These are phyloP conservation scores for Sphenodon punctatus DNA, from an alignment of 2,797 vertebrate species.

Conservation along the genomic window DNA sequence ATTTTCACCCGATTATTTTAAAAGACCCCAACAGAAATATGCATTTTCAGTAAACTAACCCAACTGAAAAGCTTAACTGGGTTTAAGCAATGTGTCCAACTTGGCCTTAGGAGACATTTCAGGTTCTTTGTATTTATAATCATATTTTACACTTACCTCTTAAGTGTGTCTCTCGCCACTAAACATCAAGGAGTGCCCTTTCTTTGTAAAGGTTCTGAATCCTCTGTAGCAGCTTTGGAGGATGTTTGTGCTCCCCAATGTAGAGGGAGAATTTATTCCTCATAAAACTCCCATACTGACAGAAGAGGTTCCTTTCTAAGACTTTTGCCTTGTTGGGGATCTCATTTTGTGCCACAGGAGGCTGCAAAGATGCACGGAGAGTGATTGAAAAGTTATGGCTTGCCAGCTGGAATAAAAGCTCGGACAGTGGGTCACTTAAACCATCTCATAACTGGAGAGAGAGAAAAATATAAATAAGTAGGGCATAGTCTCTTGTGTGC, in stretches of 20 bases:
- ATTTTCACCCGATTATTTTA: too few species aligned
- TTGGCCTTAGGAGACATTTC: too few species aligned
- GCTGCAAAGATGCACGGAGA: background rate
- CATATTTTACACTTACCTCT: background rate
- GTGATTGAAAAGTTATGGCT: background rate
- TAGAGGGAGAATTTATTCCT: background rate
- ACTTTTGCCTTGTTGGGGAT: background rate
- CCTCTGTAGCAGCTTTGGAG: background rate
- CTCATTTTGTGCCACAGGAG: background rate
- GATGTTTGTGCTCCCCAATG: background rate
- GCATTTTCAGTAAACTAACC: too few species aligned
- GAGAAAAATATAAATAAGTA: background rate
- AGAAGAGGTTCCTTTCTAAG: conserved; percentile 29
- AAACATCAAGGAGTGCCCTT: background rate
- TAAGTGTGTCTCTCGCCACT: background rate
- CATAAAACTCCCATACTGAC: conserved; percentile 26
- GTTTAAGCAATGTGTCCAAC: too few species aligned
- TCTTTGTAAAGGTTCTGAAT: background rate
- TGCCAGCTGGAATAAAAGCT: background rate
- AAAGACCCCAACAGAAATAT: too few species aligned
- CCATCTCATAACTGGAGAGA: background rate
- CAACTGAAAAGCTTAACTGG: too few species aligned
- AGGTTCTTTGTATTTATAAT: background rate
- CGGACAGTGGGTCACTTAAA: background rate
- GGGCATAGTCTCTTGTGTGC: background rate